A percentile compares a stretch with the other conserved stretches of the same genome.
phyloP scores from a whole-genome alignment of 2,888 invertebrate genomes.

The Ophion slaviceki region DNA sequence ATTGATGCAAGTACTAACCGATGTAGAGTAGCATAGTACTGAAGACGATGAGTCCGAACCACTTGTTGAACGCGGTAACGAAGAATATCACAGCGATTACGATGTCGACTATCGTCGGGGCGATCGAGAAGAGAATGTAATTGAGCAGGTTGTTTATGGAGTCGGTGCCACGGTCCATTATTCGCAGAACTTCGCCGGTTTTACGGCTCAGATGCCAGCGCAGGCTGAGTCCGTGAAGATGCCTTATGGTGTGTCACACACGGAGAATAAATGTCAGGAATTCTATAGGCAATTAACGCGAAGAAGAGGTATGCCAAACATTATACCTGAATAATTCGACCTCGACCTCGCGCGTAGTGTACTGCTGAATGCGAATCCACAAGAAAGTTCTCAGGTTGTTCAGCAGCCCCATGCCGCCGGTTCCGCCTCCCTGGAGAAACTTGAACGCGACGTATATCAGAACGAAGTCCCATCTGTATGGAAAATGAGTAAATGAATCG shows the following conservation, averaged over 20 bases:
- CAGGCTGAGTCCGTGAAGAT: conserved; percentile 95
- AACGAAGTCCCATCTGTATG: conserved; percentile 93
- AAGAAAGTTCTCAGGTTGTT: conserved; percentile 96
- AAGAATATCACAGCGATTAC: conserved; percentile 96
- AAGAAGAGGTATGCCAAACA: background rate
- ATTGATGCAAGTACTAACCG: conserved; percentile 86
- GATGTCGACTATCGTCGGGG: conserved; percentile 97
- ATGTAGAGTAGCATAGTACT: conserved; percentile 96
- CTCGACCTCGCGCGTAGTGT: conserved; percentile 96
- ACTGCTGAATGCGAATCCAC: conserved; percentile 98
- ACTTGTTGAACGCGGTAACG: conserved; percentile 93
- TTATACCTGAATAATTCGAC: conserved; percentile 83
- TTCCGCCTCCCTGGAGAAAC: conserved; percentile 97
- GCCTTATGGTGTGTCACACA: conserved; percentile 82
- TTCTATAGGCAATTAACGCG: background rate
- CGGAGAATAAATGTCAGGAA: background rate
- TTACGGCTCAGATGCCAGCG: conserved; percentile 98
- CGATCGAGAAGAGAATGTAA: conserved; percentile 96
- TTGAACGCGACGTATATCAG: conserved; percentile 94
- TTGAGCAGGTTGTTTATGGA: conserved; percentile 97
- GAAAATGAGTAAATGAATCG: too few relatives aligned
- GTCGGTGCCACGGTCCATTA: conserved; percentile 99
- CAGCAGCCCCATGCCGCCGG: conserved; percentile 95
- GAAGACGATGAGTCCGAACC: conserved; percentile 98
- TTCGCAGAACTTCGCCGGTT: conserved; percentile 97